Percentiles rank a stretch among this genome's conserved stretches.
phyloP scores from a whole-genome alignment of 2,113 vertebrate species.

The Catharus bicknelli region DNA sequence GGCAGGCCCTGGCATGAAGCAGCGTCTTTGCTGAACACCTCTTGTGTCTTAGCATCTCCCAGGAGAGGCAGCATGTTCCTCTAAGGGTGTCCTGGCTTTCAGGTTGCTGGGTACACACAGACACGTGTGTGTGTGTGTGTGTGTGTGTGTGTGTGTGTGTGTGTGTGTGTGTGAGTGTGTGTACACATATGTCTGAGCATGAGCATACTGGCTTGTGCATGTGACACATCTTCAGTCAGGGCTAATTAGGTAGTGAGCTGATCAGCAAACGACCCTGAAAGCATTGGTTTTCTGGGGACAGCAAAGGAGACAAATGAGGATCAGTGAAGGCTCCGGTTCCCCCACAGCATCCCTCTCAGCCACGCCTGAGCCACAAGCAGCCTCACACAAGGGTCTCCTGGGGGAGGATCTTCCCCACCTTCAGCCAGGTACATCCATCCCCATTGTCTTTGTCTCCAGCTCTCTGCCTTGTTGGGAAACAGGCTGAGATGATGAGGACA shows the following conservation, averaged over 20 bases:
- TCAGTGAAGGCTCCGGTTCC: not conserved
- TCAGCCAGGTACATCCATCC: not conserved
- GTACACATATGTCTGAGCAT: not conserved
- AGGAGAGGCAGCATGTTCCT: not conserved
- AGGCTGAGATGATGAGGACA: not conserved
- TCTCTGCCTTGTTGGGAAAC: not conserved
- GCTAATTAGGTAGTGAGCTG: not conserved
- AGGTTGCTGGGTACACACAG: not conserved
- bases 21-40: not conserved
- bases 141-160: too few species aligned
- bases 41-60: not conserved
- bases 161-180: too few species aligned
- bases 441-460: not conserved
- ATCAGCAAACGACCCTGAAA: not conserved
- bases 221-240: not conserved
- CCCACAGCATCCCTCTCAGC: not conserved
- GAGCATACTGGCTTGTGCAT: not conserved
- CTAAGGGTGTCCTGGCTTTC: not conserved
- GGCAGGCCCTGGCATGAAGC: slow-evolving; percentile 53
- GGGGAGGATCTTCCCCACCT: not conserved
- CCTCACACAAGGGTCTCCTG: not conserved
- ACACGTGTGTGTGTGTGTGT: too few species aligned
- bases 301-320: not conserved
- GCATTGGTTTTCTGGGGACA: not conserved
- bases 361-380: not conserved